Base-by-base conservation (phyloP, 2,113 vertebrate species). In the Vombatus ursinus region DNA sequence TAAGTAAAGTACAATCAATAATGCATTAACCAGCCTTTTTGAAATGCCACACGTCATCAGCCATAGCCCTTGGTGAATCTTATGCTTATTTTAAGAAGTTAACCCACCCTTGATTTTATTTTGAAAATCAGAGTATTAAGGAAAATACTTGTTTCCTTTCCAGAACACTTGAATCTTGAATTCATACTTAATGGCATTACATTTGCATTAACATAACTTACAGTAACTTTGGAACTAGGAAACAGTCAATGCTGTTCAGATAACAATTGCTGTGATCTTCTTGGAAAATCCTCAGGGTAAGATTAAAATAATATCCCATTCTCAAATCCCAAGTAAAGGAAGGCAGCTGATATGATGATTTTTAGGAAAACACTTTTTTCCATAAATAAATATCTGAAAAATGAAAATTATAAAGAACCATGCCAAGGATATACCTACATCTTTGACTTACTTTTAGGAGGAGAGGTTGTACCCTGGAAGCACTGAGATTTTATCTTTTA, bases 21-120 rank as follows among this genome's bases (percentile, higher is more conserved):
- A 94, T n/a, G 44, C 90, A 94, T 94, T 94, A 96, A 14, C 47
- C 61, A 95, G 53, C 25, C 68, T 89, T 95, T 84, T 93, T 47
- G 90, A 97, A 96, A 96, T 61, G 93, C 53, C 91, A 94, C 48
- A 53, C 49, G 44, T 96, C 94, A 94, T 28, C 92, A 93, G 89
- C 49, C 91, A 93, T 52, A 89, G 47, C 14, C 12, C 77, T 61
- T 96, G 51, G 19, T 96, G 52, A 93, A 94, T 95, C 93, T 95
- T 91, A 93, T 10, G 95, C 95, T 96, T 48, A 90, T 90, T 90
- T 90, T 52, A 31, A 95, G 50, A 96, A 93, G 50, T 95, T 92
- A 90, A 96, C 24, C 61, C 84, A 89, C 90, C 92, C 77, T 94
- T 95, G 26, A 94, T 93, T 97, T 96, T 84, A 93, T 92, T 96